Evolutionary conservation across 2,888 invertebrate genomes (phyloP).

Genomic region (Agrochola lota): DNA sequence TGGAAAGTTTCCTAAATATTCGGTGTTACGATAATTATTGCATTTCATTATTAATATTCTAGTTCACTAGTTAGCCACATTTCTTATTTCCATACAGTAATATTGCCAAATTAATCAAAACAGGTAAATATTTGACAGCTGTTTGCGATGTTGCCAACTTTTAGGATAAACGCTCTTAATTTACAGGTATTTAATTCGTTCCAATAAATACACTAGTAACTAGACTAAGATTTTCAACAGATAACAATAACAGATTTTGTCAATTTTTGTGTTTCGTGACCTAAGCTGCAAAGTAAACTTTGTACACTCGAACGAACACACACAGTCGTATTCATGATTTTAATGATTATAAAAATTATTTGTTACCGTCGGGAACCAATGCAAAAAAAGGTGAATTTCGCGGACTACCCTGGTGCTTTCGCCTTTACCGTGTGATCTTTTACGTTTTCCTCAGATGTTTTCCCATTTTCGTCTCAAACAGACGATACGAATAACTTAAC

Average conservation of each 20-base stretch:
- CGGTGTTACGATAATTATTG: too few relatives aligned
- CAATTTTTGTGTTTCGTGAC: background rate
- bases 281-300: background rate
- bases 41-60: too few relatives aligned
- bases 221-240: background rate
- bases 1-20: too few relatives aligned
- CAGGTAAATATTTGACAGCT: too few relatives aligned
- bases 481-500: background rate
- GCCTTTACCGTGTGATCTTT: background rate
- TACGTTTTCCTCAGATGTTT: too few relatives aligned
- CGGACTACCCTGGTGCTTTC: background rate
- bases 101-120: too few relatives aligned
- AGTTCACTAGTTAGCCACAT: too few relatives aligned
- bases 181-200: background rate
- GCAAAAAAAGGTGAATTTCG: background rate
- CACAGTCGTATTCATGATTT: background rate
- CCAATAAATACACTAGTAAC: background rate
- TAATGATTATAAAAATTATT: background rate
- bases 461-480: slow-evolving; percentile 3
- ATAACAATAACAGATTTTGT: background rate
- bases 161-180: too few relatives aligned
- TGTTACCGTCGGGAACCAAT: background rate
- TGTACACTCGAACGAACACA: background rate
- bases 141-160: too few relatives aligned
- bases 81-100: too few relatives aligned